Conservation (phyloP, 2,797 vertebrate species). For the Cygnus olor region DNA sequence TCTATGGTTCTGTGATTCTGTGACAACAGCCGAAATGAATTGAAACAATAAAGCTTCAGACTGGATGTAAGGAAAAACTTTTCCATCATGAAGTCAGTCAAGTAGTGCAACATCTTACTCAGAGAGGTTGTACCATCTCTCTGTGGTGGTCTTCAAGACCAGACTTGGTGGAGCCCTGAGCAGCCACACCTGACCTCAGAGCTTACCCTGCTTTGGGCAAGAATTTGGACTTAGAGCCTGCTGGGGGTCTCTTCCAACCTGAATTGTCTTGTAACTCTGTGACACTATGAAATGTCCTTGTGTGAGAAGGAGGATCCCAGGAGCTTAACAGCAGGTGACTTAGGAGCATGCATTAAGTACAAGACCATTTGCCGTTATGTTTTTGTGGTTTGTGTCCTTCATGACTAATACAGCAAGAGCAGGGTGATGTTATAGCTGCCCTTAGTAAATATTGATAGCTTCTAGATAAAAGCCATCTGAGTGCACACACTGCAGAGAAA, state of each 20-base stretch:
- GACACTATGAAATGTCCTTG: neutral
- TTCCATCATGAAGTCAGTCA: neutral
- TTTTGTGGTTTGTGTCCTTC: neutral
- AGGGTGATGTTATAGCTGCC: neutral
- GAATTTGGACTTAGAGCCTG: neutral
- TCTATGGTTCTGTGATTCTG: neutral
- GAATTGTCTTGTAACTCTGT: neutral
- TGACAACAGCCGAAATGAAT: neutral
- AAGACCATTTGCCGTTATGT: neutral
- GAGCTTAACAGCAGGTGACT: neutral
- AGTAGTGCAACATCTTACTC: neutral
- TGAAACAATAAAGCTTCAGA: neutral
- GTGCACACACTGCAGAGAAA: neutral
- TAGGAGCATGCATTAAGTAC: neutral
- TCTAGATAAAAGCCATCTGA: slow-evolving; percentile 19
- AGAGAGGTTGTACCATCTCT: neutral
- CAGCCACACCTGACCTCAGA: neutral
- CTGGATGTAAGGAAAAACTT: neutral
- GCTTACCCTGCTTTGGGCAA: neutral
- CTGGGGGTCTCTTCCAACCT: neutral
- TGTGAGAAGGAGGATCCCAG: neutral
- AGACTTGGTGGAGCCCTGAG: neutral
- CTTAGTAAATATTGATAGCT: slow-evolving; percentile 20
- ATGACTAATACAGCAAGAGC: neutral
- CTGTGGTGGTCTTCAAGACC: neutral